Base-by-base conservation (phyloP, 2,797 vertebrate species). In the Octomys mimax region DNA sequence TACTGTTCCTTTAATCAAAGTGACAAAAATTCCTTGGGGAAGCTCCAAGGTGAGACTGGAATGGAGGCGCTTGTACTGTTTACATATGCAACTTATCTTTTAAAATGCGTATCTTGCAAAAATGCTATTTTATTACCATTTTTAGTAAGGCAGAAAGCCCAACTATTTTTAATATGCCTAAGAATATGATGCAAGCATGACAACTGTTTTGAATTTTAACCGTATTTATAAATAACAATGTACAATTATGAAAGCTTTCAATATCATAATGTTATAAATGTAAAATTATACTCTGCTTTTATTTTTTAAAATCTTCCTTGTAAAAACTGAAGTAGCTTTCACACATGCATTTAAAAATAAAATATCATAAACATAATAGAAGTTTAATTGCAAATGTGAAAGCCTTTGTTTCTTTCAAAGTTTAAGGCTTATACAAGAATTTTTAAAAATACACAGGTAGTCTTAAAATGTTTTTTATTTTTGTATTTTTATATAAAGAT, bases 111-210 rank as follows among this genome's bases (percentile, higher is more conserved):
- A 49, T 31, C 92, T 89, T 85, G 59, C 42, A 83, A 82, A 94
- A 82, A 93, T 77, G 22, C 59, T 87, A 92, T 54, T 19, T 42
- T 73, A 88, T 68, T 52, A 93, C 57, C 52, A 92, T 84, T 95
- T 28, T 95, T 85, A 86, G 62, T 31, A 77, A 89, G 89, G 78
- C 19, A 79, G n/a, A 59, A 81, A 95, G 54, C 90, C 39, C 59
- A 95, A 95, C 89, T 26, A 95, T 70, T 95, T 92, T 94, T 77
- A 96, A 92, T 24, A 90, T 85, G 73, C 52, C 87, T 95, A 39
- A 89, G 81, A 95, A 96, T 87, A 54, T 88, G 54, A 83, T 95
- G 31, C 18, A 75, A 87, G 36, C 36, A 89, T 93, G 82, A 89
- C 14, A 96, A 91, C 24, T 92, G 68, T n/a, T 13, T 36, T 31